A percentile compares a stretch with the other conserved stretches of the same genome.
Conservation (phyloP, 1,140 invertebrate species). For the Bilobella aurantiaca region DNA sequence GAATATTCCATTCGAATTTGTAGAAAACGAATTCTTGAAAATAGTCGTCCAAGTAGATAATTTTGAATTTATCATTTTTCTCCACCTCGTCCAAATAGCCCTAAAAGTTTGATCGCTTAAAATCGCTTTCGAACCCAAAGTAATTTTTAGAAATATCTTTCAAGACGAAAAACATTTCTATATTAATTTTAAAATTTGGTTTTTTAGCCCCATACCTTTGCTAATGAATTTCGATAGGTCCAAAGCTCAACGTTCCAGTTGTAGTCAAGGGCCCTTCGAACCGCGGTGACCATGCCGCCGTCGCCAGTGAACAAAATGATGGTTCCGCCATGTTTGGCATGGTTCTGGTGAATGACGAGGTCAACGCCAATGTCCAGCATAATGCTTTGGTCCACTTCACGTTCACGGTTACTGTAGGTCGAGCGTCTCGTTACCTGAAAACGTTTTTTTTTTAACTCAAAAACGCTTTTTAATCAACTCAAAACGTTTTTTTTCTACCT, state of each 20-base stretch:
- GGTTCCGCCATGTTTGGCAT: not conserved
- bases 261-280: slow-evolving; percentile 18
- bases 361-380: slow-evolving; percentile 23
- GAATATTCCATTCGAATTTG: slow-evolving; percentile 4
- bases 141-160: not conserved
- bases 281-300: slow-evolving; percentile 18
- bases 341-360: slow-evolving; percentile 4
- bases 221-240: slow-evolving; percentile 18
- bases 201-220: too few species aligned
- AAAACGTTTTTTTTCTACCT: slow-evolving; percentile 7
- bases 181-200: not conserved
- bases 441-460: not conserved
- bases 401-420: slow-evolving; percentile 20
- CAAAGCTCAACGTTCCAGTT: slow-evolving; percentile 27
- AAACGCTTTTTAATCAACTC: not conserved
- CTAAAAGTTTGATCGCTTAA: not conserved
- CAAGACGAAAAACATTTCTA: not conserved
- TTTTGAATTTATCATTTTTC: slow-evolving; percentile 5
- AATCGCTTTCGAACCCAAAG: too few species aligned
- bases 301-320: slow-evolving; percentile 26
- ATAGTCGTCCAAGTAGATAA: slow-evolving; percentile 23
- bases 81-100: not conserved
- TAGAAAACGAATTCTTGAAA: slow-evolving; percentile 23
- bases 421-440: slow-evolving; percentile 8
- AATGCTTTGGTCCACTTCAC: slow-evolving; percentile 18